Conservation (phyloP, 2,888 invertebrate genomes). For the Luffia ferchaultella region DNA sequence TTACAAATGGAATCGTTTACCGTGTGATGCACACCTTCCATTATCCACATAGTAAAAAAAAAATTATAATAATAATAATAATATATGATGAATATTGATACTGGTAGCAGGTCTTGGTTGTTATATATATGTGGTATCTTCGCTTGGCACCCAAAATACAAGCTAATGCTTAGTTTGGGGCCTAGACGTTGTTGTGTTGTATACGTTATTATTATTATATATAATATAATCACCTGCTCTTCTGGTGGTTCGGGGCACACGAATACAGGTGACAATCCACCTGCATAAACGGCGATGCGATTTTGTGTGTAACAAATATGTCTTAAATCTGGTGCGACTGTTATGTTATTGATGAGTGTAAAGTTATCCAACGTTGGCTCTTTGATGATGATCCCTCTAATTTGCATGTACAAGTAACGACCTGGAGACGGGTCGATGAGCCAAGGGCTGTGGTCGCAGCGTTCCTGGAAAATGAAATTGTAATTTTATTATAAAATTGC, state of each 20-base stretch:
- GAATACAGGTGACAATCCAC: constrained; percentile 66
- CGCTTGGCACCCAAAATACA: too few species aligned
- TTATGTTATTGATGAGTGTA: constrained; percentile 64
- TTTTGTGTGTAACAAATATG: constrained; percentile 78
- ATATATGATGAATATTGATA: too few species aligned
- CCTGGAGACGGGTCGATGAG: constrained; percentile 79
- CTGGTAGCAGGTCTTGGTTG: too few species aligned
- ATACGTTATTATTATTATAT: too few species aligned
- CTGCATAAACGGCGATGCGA: constrained; percentile 80
- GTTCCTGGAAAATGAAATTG: constrained; percentile 64
- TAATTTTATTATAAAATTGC: background rate
- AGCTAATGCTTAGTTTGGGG: too few species aligned
- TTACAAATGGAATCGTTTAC: too few species aligned
- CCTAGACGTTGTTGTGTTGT: too few species aligned
- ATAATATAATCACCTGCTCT: constrained; percentile 27
- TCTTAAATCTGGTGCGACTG: constrained; percentile 60
- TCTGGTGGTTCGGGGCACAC: constrained; percentile 65
- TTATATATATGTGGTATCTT: too few species aligned
- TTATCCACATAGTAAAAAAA: too few species aligned
- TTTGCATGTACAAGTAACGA: constrained; percentile 81
- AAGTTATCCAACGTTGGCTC: constrained; percentile 57
- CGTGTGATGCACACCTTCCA: too few species aligned
- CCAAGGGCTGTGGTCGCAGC: constrained; percentile 83
- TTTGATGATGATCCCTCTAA: constrained; percentile 70
- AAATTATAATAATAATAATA: too few species aligned